phyloP scores from a whole-genome alignment of 2,113 vertebrate genomes.

The Pleuronectes platessa region DNA sequence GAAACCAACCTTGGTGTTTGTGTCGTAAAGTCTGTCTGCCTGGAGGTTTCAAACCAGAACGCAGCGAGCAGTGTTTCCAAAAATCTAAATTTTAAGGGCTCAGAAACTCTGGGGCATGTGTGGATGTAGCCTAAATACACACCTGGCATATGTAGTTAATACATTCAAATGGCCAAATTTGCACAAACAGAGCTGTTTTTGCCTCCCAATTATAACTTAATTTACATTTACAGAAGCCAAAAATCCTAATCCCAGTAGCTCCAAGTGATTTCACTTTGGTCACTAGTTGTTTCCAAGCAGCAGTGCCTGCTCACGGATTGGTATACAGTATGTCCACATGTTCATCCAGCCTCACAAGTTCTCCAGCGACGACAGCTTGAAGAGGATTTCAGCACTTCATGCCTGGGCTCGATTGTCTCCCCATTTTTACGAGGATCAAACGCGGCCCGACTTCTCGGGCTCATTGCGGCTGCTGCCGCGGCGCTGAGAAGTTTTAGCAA shows the following conservation, averaged over 20 bases:
- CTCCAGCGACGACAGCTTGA: slow-evolving; percentile 38
- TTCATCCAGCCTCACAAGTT: slow-evolving; percentile 42
- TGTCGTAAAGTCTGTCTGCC: not conserved
- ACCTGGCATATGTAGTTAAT: not conserved
- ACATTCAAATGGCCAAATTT: not conserved
- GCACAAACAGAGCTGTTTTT: too few species aligned
- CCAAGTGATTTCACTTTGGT: slow-evolving; percentile 21
- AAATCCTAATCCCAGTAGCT: not conserved
- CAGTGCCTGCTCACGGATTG: slow-evolving; percentile 11
- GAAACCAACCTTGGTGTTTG: too few species aligned
- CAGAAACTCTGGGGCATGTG: too few species aligned
- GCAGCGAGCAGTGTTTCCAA: not conserved
- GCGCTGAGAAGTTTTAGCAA: slow-evolving; percentile 40
- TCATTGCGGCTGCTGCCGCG: slow-evolving; percentile 33
- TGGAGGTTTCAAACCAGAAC: not conserved
- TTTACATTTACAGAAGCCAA: not conserved
- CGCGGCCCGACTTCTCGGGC: slow-evolving; percentile 26
- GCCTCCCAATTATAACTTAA: too few species aligned
- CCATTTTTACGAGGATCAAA: slow-evolving; percentile 62
- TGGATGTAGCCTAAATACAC: too few species aligned
- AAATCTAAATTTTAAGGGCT: not conserved
- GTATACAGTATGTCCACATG: slow-evolving; percentile 28
- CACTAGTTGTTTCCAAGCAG: slow-evolving; percentile 14
- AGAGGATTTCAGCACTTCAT: slow-evolving; percentile 48
- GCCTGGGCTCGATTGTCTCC: slow-evolving; percentile 54